Evolutionary conservation across 1,140 invertebrate genomes (phyloP).

Genomic region (Littorina saxatilis): DNA sequence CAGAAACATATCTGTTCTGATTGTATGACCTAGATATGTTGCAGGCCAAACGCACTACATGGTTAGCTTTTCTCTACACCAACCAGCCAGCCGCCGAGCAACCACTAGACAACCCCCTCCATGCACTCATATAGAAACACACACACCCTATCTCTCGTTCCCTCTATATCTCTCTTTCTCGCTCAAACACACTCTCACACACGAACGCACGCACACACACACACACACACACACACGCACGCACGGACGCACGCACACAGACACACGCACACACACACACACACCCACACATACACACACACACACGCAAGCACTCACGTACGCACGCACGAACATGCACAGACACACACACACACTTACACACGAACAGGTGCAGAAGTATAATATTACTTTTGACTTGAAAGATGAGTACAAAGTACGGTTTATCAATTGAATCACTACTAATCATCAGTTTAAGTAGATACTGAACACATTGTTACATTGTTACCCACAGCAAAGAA

Average conservation of each 20-base stretch:
- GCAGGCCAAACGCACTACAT: too few relatives aligned
- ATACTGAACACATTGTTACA: too few relatives aligned
- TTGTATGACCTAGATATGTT: too few relatives aligned
- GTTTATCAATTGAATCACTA: too few relatives aligned
- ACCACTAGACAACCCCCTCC: not conserved
- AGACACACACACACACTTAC: slow-evolving; percentile 1
- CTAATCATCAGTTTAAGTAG: too few relatives aligned
- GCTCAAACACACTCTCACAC: not conserved
- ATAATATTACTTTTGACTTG: too few relatives aligned
- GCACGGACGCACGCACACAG: not conserved
- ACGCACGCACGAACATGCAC: not conserved
- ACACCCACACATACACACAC: not conserved
- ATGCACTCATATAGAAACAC: not conserved
- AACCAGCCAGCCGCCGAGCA: not conserved
- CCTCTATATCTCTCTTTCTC: too few relatives aligned
- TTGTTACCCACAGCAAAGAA: too few relatives aligned
- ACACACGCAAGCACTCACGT: not conserved
- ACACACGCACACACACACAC: not conserved
- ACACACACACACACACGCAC: not conserved
- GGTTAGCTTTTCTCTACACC: too few relatives aligned
- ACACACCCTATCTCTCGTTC: not conserved
- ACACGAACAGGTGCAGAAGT: not conserved
- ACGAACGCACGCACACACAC: not conserved
- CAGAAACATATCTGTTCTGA: too few relatives aligned
- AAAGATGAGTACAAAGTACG: too few relatives aligned